These are phyloP conservation scores for Epinotia nisella DNA, from an alignment of 2,888 invertebrate genomes.

Conservation along the genomic window DNA sequence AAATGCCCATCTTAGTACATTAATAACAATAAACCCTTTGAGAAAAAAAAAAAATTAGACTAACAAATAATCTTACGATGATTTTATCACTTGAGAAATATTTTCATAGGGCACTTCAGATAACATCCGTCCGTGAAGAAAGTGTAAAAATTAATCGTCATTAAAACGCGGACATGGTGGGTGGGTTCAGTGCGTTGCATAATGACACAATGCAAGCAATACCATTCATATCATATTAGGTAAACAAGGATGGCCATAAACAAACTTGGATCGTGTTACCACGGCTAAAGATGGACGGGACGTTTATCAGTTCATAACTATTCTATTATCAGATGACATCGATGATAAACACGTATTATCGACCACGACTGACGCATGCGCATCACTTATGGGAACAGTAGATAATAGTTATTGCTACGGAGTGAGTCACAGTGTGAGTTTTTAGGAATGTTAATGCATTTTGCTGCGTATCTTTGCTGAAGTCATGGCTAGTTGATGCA, in stretches of 20 bases:
- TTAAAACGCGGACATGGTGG: background rate
- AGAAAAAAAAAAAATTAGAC: too few species aligned
- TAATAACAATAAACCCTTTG: too few species aligned
- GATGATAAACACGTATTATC: conserved; percentile 35
- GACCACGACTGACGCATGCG: conserved; percentile 28
- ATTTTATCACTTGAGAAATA: too few species aligned
- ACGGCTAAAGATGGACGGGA: conserved; percentile 9
- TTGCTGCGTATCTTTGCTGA: background rate
- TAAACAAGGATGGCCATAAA: conserved; percentile 20
- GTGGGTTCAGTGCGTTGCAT: background rate
- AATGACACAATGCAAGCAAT: background rate
- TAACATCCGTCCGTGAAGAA: background rate
- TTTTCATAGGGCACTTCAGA: too few species aligned
- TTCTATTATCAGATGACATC: conserved; percentile 31
- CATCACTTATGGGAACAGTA: conserved; percentile 29
- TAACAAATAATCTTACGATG: too few species aligned
- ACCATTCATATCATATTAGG: conserved; percentile 5
- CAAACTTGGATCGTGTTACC: conserved; percentile 25
- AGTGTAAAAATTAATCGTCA: background rate
- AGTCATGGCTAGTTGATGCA: background rate
- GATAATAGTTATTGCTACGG: conserved; percentile 27
- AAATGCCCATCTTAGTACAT: too few species aligned
- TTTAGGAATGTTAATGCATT: conserved; percentile 23
- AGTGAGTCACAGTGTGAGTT: conserved; percentile 1
- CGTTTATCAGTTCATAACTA: conserved; percentile 40